Base-by-base conservation (phyloP, 2,888 invertebrate species). In the Epirrhoe alternata region DNA sequence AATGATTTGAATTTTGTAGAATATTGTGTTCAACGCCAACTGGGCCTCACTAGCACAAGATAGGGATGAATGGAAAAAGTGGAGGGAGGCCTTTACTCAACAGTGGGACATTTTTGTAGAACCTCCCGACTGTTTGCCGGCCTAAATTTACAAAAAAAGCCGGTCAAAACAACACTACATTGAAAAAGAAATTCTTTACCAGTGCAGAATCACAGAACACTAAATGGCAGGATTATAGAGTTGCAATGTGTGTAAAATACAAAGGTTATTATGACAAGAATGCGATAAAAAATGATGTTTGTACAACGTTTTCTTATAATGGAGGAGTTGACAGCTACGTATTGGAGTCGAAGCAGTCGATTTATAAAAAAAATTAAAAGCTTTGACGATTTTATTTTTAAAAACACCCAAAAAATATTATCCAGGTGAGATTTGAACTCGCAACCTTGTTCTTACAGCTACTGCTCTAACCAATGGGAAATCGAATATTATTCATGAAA, bases 201-300 rank as follows among this genome's bases (percentile, higher is more conserved):
- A 51, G 53, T 53, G 67, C 63, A 38, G 63, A 68, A 68, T 64
- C 52, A 60, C 63, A 56, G 31, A 58, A 50, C 62, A 60, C 60
- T 60, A 59, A 66, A 59, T 35, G 61, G 33, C 56, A 50, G 30
- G 45, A 64, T 42, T 64, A 67, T 64, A 64, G 35, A 68, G 51
- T 47, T 57, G 64, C 58, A 33, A 64, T 51, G 53, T 31, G 14
- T 67, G 64, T 68, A 68, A 68, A 68, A 61, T 64, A 64, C 45
- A 38, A 61, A 64, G 53, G 50, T 68, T 68, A 68, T 64, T 57
- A 33, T 68, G 68, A 68, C 68, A 64, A 33, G 49, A 33, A n/a
- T 24, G 24, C 24, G 31, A 61, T 64, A 68, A 64, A 66, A 54
- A 38, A 10, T n/a, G n/a, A 54, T 56, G 56, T 65, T 51, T 65